Evolutionary conservation across 2,113 vertebrate genomes (phyloP), one percentile per base, ranked within the genome.

Genomic region (Poecilia latipinna): DNA sequence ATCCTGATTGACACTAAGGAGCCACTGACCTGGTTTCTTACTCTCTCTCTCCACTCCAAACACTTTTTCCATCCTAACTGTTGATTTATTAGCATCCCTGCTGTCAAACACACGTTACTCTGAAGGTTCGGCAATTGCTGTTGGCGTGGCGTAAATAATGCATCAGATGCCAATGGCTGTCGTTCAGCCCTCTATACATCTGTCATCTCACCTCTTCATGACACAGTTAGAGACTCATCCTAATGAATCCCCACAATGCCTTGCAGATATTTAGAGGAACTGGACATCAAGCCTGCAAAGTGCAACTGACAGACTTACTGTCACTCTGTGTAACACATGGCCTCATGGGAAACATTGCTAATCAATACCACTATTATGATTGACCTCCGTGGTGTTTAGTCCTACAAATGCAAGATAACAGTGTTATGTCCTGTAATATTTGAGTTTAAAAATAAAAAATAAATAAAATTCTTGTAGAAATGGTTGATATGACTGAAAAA

Each of bases 161-260:
- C 75, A 87, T 86, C 75, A 87, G 85, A 74, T 71, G 84, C 77
- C 83, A 74, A 29, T 57, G 70, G 79, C 78, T 91, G 91, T 91
- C 90, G 82, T 78, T 91, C 88, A 91, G 82, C 51, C 73, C 54
- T 80, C 75, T 44, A 63, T 80, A 83, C 89, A 4, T 78, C 26
- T 33, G 90, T 90, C 83, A 87, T 91, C 72, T 74, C 72, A 48
- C 77, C 63, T 74, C 75, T 42, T 35, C 12, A 68, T 75, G 71
- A 77, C 71, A 61, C 82, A 39, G 39, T 76, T 84, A 82, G 75
- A 82, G 70, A 64, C 68, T 66, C 31, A 7, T 66, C 60, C 66
- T 88, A 86, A 91, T 91, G 82, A 88, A 82, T 75, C 84, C 74
- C 75, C 81, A 82, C 72, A 66, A 71, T 77, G 31, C 11, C 13